Base-by-base conservation (phyloP, 1,140 invertebrate genomes). In the Diorhabda carinulata region DNA sequence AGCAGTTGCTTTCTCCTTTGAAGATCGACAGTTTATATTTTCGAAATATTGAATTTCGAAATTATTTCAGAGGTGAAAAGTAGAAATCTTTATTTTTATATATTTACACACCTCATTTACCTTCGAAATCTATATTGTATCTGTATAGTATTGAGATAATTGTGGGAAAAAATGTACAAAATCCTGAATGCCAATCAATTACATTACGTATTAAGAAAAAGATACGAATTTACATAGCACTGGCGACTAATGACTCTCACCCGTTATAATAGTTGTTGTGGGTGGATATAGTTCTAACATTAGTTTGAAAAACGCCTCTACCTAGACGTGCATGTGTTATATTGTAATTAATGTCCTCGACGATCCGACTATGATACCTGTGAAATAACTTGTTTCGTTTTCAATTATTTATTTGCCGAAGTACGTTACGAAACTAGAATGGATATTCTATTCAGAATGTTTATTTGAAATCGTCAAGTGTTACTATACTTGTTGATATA, bases 371-470 rank as follows among this genome's bases (percentile, higher is more conserved):
- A 52, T 52, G 47, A 52, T 52, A n/a, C 47, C 47, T 52, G 47
- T 52, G 47, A 52, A 52, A 52, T 52, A 52, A 52, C 47, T 52
- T 52, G 47, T 52, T 52, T 52, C 47, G 47, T 52, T 52, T 52
- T 52, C 47, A 8, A 52, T 52, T 52, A 52, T 52, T 52, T 52
- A 52, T 52, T 52, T 52, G n/a, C 2, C n/a, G 6, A n/a, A 52
- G 47, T 52, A n/a, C 47, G 47, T 52, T 52, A 52, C 6, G 47
- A 52, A 52, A 52, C 47, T 52, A n/a, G 47, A n/a, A 52, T 52
- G 47, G n/a, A 52, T 52, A 52, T 52, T 52, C 6, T 52, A 52
- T 52, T 52, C 47, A 8, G 2, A n/a, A 52, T n/a, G 47, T 52
- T 25, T 25, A 25, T 25, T 52, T 52, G 47, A 52, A 52, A 52